Conservation (phyloP, 1,140 invertebrate species). For the Drosophila nigrodunni region DNA sequence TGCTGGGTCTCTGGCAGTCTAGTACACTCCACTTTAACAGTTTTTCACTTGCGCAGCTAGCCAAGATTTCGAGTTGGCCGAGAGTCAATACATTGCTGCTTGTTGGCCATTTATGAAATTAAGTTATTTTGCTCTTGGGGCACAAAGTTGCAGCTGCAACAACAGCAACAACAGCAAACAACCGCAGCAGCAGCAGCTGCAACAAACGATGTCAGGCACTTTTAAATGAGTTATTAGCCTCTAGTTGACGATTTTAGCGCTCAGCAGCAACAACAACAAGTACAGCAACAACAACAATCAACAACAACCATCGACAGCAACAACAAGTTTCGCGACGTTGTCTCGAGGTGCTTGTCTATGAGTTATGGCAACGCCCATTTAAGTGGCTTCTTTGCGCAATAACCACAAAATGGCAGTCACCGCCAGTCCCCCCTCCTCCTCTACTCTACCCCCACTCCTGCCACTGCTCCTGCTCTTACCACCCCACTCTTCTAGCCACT, state of each 20-base stretch:
- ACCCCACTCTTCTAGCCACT: neutral
- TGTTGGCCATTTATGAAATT: slow-evolving; percentile 83
- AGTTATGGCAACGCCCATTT: slow-evolving; percentile 63
- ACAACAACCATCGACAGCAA: neutral
- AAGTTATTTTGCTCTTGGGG: slow-evolving; percentile 84
- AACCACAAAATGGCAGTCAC: slow-evolving; percentile 49
- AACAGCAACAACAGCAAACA: slow-evolving; percentile 31
- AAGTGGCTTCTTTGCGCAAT: slow-evolving; percentile 42
- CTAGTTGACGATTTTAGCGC: slow-evolving; percentile 70
- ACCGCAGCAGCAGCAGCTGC: slow-evolving; percentile 11
- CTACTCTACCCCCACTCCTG: neutral
- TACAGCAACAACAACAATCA: slow-evolving; percentile 29
- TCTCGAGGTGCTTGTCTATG: slow-evolving; percentile 33
- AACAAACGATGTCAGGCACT: slow-evolving; percentile 59
- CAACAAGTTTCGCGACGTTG: slow-evolving; percentile 15
- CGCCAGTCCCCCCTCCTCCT: neutral
- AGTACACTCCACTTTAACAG: neutral
- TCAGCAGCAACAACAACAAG: slow-evolving; percentile 47
- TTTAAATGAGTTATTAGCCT: slow-evolving; percentile 81
- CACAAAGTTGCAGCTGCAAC: slow-evolving; percentile 49
- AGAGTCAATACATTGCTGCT: slow-evolving; percentile 36
- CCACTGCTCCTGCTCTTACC: neutral
- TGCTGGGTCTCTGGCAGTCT: neutral
- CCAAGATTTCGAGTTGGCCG: slow-evolving; percentile 9
- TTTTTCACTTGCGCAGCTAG: neutral